Evolutionary conservation across 1,140 invertebrate species (phyloP).

Genomic region (Drosophila tropicalis): DNA sequence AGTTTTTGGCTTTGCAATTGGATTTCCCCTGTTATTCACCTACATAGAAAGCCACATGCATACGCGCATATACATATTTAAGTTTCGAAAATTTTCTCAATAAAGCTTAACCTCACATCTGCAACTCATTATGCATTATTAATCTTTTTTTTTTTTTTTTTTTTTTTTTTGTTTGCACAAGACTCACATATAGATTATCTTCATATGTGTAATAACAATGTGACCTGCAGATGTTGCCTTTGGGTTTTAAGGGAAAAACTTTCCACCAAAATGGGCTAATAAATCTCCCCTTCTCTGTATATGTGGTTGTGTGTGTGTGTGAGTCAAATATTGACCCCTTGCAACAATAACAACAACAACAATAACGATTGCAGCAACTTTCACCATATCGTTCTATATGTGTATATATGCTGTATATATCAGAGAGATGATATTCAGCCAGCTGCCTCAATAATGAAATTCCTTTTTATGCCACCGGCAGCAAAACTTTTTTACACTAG

Average conservation of each 20-base stretch:
- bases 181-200: conserved; percentile 7
- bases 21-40: conserved; percentile 24
- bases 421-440: conserved; percentile 19
- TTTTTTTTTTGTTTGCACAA: conserved; percentile 9
- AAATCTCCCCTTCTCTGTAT: conserved; percentile 45
- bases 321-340: conserved; percentile 34
- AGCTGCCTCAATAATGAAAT: conserved; percentile 50
- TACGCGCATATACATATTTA: not conserved
- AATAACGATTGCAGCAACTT: conserved; percentile 10
- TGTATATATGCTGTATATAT: not conserved
- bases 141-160: conserved; percentile 24
- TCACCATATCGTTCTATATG: conserved; percentile 14
- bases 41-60: not conserved
- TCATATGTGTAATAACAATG: conserved; percentile 25
- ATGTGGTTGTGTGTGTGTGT: conserved; percentile 25
- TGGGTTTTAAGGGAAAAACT: conserved; percentile 51
- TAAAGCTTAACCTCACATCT: conserved; percentile 43
- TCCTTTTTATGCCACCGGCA: conserved; percentile 28
- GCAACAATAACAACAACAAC: conserved; percentile 24
- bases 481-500: conserved; percentile 10
- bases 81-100: conserved; percentile 41
- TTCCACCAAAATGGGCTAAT: conserved; percentile 59
- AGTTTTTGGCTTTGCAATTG: conserved; percentile 41
- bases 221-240: conserved; percentile 44
- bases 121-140: conserved; percentile 66